These are phyloP conservation scores for Dinocampus coccinellae DNA, from an alignment of 2,888 invertebrate species.

Conservation along the genomic window DNA sequence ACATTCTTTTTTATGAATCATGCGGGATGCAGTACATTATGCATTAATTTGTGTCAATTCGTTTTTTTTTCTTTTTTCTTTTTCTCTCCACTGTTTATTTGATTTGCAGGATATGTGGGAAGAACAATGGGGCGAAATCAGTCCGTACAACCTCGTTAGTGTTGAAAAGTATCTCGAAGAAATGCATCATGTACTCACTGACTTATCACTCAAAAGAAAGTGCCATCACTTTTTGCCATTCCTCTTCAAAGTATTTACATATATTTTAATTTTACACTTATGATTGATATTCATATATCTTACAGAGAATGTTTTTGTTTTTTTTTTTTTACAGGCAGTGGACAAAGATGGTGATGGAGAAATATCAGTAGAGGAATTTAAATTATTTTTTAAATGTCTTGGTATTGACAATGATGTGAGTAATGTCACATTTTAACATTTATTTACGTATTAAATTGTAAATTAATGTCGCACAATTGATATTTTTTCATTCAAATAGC, in stretches of 20 bases:
- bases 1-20: background rate
- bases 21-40: background rate
- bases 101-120: constrained; percentile 80
- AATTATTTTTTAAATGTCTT: constrained; percentile 85
- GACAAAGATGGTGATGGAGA: constrained; percentile 84
- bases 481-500: constrained; percentile 54
- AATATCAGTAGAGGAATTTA: constrained; percentile 85
- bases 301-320: background rate
- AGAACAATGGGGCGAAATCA: constrained; percentile 85
- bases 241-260: constrained; percentile 79
- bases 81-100: constrained; percentile 9
- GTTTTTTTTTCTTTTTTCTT: constrained; percentile 11
- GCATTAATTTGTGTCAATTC: background rate
- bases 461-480: constrained; percentile 4
- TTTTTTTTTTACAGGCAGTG: constrained; percentile 76
- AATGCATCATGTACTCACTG: constrained; percentile 86
- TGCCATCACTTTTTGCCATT: constrained; percentile 85
- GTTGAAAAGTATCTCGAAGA: constrained; percentile 86
- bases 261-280: background rate
- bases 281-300: constrained; percentile 6
- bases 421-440: constrained; percentile 19
- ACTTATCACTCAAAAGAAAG: constrained; percentile 79
- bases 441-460: background rate
- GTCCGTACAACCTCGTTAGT: constrained; percentile 84
- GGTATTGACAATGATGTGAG: constrained; percentile 78